These are phyloP conservation scores for Megalopta genalis DNA, from an alignment of 1,140 invertebrate genomes.

Conservation along the genomic window DNA sequence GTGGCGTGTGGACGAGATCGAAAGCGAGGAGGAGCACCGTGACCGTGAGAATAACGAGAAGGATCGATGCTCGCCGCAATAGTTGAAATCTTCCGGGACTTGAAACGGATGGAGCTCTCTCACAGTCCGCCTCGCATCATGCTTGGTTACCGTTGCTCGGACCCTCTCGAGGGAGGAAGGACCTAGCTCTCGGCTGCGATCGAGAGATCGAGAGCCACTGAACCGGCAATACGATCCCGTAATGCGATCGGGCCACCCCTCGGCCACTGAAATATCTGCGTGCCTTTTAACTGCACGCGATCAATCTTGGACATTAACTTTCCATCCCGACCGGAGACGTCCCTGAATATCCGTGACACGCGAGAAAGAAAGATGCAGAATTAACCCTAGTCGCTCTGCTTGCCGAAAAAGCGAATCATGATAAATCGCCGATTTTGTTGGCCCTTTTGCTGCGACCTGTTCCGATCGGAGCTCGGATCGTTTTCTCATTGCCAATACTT, in stretches of 20 bases:
- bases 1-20: not conserved
- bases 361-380: too few relatives aligned
- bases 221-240: not conserved
- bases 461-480: too few relatives aligned
- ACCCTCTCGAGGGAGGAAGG: not conserved
- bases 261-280: not conserved
- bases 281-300: too few relatives aligned
- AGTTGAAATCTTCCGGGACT: not conserved
- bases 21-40: not conserved
- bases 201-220: not conserved
- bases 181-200: not conserved
- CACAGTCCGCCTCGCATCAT: conserved; percentile 8
- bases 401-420: too few relatives aligned
- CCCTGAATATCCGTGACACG: too few relatives aligned
- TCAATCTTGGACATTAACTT: too few relatives aligned
- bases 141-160: conserved; percentile 3
- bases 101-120: not conserved
- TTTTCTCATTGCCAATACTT: too few relatives aligned
- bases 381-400: too few relatives aligned
- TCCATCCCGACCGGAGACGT: too few relatives aligned
- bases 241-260: not conserved
- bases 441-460: too few relatives aligned
- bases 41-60: conserved; percentile 3
- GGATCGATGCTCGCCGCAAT: not conserved
- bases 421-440: too few relatives aligned